These are phyloP conservation scores for Apamea crenata DNA, from an alignment of 2,888 invertebrate species.

Conservation along the genomic window DNA sequence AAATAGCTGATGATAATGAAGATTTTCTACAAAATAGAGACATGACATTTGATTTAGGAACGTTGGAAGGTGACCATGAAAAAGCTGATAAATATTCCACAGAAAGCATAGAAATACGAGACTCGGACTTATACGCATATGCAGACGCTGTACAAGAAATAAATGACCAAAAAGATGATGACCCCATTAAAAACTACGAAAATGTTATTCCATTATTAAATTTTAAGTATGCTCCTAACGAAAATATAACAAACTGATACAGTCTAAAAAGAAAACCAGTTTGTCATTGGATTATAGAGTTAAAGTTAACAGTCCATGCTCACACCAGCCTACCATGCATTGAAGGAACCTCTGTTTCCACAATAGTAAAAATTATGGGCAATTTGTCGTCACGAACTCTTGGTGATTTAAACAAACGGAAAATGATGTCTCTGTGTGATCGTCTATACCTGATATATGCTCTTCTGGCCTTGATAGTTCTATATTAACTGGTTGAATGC, in stretches of 20 bases:
- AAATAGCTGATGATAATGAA: slow-evolving; percentile 17
- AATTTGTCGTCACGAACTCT: neutral
- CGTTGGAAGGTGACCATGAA: neutral
- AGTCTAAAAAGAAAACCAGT: neutral
- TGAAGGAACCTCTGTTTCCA: neutral
- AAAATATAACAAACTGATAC: neutral
- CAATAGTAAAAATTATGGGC: neutral
- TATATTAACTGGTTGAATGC: too few relatives aligned
- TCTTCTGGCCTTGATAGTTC: neutral
- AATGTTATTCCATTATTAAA: neutral
- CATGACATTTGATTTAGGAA: slow-evolving; percentile 8
- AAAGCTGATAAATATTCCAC: neutral
- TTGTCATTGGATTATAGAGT: neutral
- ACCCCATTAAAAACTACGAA: neutral
- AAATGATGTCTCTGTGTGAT: neutral
- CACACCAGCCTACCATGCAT: too few relatives aligned
- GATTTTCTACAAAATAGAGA: slow-evolving; percentile 8
- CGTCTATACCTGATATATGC: too few relatives aligned
- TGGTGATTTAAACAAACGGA: neutral
- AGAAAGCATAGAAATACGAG: neutral
- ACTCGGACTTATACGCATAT: neutral
- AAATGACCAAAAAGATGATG: neutral
- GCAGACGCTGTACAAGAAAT: neutral
- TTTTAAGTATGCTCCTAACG: slow-evolving; percentile 1
- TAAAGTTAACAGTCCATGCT: neutral